Conservation (phyloP, 1,140 invertebrate genomes). For the Drosophila baimaii region DNA sequence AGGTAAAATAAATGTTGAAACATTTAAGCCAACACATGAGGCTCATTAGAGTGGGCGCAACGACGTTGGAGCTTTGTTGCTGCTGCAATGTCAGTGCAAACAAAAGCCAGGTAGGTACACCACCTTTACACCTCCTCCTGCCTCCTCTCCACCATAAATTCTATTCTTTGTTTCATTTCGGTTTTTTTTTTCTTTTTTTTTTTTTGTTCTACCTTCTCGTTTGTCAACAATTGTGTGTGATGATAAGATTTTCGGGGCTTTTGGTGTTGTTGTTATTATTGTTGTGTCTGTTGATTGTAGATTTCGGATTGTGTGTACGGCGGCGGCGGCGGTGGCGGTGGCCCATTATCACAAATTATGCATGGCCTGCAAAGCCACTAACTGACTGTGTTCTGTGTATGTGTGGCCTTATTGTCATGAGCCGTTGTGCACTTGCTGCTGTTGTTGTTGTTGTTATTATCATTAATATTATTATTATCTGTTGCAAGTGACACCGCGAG, state of each 20-base stretch:
- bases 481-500: slow-evolving; percentile 8
- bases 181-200: slow-evolving; percentile 2
- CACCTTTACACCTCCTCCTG: not conserved
- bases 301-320: slow-evolving; percentile 17
- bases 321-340: not conserved
- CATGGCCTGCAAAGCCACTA: not conserved
- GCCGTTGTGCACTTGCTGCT: not conserved
- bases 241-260: slow-evolving; percentile 41
- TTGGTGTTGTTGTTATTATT: slow-evolving; percentile 13
- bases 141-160: slow-evolving; percentile 4
- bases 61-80: not conserved
- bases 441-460: slow-evolving; percentile 4
- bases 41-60: slow-evolving; percentile 37
- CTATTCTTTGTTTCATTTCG: slow-evolving; percentile 11
- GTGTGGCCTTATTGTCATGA: not conserved
- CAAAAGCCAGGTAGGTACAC: slow-evolving; percentile 8
- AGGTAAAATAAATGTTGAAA: slow-evolving; percentile 44
- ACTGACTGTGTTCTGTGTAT: not conserved
- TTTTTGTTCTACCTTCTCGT: slow-evolving; percentile 28
- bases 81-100: slow-evolving; percentile 22
- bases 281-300: slow-evolving; percentile 24
- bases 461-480: slow-evolving; percentile 27
- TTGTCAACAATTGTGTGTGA: slow-evolving; percentile 46
- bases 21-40: slow-evolving; percentile 53
- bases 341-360: slow-evolving; percentile 43